Evolutionary conservation across 1,140 invertebrate genomes (phyloP).

Genomic region (Drusus annulatus): DNA sequence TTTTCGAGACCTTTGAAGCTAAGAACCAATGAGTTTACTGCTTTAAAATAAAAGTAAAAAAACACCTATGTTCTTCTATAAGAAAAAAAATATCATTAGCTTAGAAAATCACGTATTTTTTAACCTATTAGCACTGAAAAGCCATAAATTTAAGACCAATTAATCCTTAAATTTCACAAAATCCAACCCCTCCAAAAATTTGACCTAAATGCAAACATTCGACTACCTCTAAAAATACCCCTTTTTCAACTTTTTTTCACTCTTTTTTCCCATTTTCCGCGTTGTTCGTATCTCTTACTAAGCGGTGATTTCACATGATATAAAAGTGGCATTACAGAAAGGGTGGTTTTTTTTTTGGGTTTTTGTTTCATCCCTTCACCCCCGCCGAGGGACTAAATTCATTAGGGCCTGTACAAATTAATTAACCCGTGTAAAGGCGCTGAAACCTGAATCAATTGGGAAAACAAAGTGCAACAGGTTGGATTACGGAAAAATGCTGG

Average conservation of each 20-base stretch:
- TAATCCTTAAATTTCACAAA: too few species aligned
- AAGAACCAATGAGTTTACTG: too few species aligned
- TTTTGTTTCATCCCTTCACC: constrained; percentile 1
- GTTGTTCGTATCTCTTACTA: constrained; percentile 18
- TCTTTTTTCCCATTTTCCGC: neutral
- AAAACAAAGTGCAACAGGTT: constrained; percentile 29
- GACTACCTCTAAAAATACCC: too few species aligned
- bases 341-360: constrained; percentile 24
- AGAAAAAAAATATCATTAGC: too few species aligned
- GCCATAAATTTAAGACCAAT: too few species aligned
- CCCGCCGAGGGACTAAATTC: constrained; percentile 25
- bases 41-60: too few species aligned
- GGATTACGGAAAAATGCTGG: neutral
- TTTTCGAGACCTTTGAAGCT: too few species aligned
- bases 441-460: constrained; percentile 23
- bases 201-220: too few species aligned
- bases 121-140: too few species aligned
- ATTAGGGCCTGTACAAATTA: constrained; percentile 36
- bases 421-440: constrained; percentile 20
- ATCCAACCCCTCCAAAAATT: too few species aligned
- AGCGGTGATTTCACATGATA: constrained; percentile 31
- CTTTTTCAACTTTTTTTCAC: neutral
- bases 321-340: constrained; percentile 4
- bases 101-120: too few species aligned
- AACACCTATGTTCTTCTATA: too few species aligned